Evolutionary conservation across 2,797 vertebrate species (phyloP), one percentile per base, ranked within the genome.

Genomic region (Phaenicophaeus curvirostris): DNA sequence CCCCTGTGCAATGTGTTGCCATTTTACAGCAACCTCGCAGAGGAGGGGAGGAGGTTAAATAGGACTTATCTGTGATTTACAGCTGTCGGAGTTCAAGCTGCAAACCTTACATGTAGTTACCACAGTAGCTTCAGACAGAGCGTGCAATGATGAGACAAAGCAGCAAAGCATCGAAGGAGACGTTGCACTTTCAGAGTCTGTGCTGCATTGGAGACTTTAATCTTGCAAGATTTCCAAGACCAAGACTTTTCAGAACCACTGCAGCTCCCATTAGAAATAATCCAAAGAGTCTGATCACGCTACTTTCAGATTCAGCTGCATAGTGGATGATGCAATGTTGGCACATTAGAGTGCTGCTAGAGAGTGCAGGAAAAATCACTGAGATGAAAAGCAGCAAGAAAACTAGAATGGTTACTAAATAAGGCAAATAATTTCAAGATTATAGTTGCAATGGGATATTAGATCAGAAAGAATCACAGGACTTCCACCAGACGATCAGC

Each of bases 341-440:
- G 87, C 87, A 79, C 51, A 67, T 58, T 48, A 11, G 58, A 89
- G 55, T 5, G 9, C 44, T 85, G 51, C 79, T 63, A 58, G 0
- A 69, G 21, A 83, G 50, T 2, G 4, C 48, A 80, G n/a, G 20
- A 58, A 87, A 39, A 93, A 92, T 65, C 63, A 72, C 20, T 0
- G 2, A 89, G 57, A 54, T 19, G 67, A 80, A 89, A 89, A 76
- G 51, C 30, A 91, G 61, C 33, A 75, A 90, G 69, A 78, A 85
- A 89, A 83, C 42, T 55, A 44, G 57, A 69, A 51, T 8, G 28
- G n/a, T 93, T 94, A 75, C 88, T 93, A 93, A 96, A 88, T 71
- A 96, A 87, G 91, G 89, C 19, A 95, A 87, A 76, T 21, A 19
- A 48, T 39, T 74, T 71, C 66, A 86, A 77, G 75, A 92, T 73